A percentile compares a stretch with the other conserved stretches of the same genome.
phyloP scores from a whole-genome alignment of 2,113 vertebrate species.

The Sapajus apella region DNA sequence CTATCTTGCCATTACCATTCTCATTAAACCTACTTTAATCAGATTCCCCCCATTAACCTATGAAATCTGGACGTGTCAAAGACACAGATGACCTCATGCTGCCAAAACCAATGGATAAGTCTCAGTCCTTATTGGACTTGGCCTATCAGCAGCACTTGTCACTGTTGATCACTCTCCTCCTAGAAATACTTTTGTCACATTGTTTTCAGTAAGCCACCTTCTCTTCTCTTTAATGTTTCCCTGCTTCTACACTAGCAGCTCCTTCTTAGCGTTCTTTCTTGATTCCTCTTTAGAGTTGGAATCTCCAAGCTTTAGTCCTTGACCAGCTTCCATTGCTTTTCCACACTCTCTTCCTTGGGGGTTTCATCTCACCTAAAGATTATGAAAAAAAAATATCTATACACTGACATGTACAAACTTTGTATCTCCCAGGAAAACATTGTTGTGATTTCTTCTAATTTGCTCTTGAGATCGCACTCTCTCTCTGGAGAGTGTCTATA shows the following conservation, averaged over 20 bases:
- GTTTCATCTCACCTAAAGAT: background rate
- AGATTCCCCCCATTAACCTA: background rate
- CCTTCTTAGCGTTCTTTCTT: background rate
- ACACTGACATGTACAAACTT: background rate
- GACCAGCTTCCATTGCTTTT: background rate
- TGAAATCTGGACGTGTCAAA: background rate
- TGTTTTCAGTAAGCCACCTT: background rate
- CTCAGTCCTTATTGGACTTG: background rate
- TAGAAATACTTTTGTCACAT: background rate
- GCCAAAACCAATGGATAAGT: background rate
- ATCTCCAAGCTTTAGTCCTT: background rate
- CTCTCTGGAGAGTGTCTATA: background rate
- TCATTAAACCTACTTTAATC: background rate
- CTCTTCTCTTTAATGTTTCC: background rate
- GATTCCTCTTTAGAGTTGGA: background rate
- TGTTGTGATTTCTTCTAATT: background rate
- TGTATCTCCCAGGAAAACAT: background rate
- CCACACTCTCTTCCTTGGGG: background rate
- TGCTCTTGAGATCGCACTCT: background rate
- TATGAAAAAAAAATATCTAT: background rate
- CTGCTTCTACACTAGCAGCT: background rate
- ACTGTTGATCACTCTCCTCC: background rate
- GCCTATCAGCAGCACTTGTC: background rate
- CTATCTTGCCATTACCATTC: background rate
- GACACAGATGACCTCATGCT: background rate